phyloP scores from a whole-genome alignment of 2,797 vertebrate species.

The Cryptoblepharus egeriae region DNA sequence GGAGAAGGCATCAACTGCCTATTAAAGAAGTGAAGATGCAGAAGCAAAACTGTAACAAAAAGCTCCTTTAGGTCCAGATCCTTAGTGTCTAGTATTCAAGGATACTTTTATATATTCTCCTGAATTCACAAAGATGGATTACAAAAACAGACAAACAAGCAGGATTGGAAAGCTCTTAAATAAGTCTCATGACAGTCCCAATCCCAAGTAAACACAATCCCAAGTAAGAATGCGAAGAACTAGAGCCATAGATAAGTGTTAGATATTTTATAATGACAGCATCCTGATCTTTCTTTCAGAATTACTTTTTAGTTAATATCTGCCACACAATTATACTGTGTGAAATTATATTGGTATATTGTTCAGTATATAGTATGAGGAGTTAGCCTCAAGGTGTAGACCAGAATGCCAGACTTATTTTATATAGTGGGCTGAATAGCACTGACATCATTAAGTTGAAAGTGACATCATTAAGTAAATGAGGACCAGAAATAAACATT shows the following conservation, averaged over 20 bases:
- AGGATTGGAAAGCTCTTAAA: constrained; percentile 57
- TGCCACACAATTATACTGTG: neutral
- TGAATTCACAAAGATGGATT: constrained; percentile 65
- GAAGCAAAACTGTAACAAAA: constrained; percentile 65
- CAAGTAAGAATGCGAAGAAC: neutral
- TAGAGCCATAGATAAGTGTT: constrained; percentile 52
- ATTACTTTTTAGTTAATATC: neutral
- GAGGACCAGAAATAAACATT: too few relatives aligned
- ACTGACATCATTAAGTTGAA: too few relatives aligned
- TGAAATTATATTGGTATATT: too few relatives aligned
- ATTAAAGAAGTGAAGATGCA: constrained; percentile 43
- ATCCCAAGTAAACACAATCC: neutral
- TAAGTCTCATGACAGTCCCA: too few relatives aligned
- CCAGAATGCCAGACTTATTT: too few relatives aligned
- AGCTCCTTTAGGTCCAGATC: constrained; percentile 68
- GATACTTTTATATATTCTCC: constrained; percentile 70
- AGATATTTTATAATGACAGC: constrained; percentile 50
- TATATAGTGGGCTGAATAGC: too few relatives aligned
- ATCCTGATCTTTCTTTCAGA: constrained; percentile 17
- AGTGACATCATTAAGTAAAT: too few relatives aligned
- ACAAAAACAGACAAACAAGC: constrained; percentile 64
- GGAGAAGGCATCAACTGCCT: constrained; percentile 66
- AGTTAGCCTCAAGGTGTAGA: too few relatives aligned
- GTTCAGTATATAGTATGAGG: too few relatives aligned
- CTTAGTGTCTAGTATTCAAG: constrained; percentile 68